Conservation (phyloP, 2,797 vertebrate genomes). For the Pelobates cultripes region DNA sequence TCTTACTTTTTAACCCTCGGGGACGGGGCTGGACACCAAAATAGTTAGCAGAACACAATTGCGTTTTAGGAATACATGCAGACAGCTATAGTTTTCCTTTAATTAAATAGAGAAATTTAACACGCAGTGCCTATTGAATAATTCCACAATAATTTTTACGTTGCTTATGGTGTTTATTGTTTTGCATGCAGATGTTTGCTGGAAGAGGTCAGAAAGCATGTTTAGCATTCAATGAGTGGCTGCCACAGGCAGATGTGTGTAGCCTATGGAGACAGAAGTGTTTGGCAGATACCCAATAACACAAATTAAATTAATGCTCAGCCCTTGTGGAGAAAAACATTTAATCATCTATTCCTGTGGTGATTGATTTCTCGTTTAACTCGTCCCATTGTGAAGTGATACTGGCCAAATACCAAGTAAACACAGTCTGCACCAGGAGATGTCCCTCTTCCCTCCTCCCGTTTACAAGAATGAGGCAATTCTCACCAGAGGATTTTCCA, state of each 20-base stretch:
- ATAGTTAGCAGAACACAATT: too few species aligned
- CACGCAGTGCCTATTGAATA: too few species aligned
- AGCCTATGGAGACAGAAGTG: not conserved
- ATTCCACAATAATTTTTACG: too few species aligned
- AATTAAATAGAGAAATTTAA: too few species aligned
- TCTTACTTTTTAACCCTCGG: too few species aligned
- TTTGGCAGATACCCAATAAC: constrained; percentile 29
- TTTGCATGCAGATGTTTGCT: constrained; percentile 4
- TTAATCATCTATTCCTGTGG: constrained; percentile 15
- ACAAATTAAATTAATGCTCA: constrained; percentile 28
- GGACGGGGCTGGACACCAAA: too few species aligned
- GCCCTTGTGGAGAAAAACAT: constrained; percentile 7
- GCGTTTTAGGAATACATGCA: too few species aligned
- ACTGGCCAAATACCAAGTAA: constrained; percentile 4
- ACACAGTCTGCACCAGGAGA: not conserved
- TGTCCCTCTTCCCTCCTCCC: not conserved
- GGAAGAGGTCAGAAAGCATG: not conserved
- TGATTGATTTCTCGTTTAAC: constrained; percentile 13
- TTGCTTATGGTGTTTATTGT: not conserved
- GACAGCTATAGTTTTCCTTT: too few species aligned
- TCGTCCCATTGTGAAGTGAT: constrained; percentile 19
- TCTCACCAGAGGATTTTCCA: constrained; percentile 19
- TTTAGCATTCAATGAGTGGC: not conserved
- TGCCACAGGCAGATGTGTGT: constrained; percentile 21
- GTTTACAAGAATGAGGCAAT: constrained; percentile 2